These are phyloP conservation scores for Drosophila bocqueti DNA, from an alignment of 1,140 invertebrate genomes.

Conservation along the genomic window DNA sequence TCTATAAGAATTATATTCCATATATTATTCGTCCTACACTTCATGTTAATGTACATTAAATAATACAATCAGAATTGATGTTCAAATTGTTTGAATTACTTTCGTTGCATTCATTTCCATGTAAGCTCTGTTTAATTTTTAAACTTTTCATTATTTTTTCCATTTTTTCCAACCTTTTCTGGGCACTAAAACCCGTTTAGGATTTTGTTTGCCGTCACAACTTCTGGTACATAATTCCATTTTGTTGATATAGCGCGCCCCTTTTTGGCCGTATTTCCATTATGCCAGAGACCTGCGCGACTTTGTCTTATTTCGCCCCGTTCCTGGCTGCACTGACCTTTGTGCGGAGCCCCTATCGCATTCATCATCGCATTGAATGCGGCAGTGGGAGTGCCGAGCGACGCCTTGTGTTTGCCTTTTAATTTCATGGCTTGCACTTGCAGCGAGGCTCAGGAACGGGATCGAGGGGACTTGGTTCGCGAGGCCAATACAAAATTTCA, in stretches of 20 bases:
- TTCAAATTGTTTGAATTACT: not conserved
- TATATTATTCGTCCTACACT: not conserved
- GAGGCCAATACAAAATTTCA: conserved; percentile 15
- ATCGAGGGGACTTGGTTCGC: not conserved
- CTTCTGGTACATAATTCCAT: conserved; percentile 38
- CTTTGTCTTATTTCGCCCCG: conserved; percentile 57
- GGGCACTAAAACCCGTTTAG: not conserved
- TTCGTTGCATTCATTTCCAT: not conserved
- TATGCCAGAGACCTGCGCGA: conserved; percentile 38
- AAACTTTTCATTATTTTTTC: not conserved
- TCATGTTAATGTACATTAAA: too few species aligned
- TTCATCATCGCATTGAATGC: conserved; percentile 63
- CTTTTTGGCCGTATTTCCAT: conserved; percentile 40
- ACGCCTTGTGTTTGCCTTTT: conserved; percentile 74
- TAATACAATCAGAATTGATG: not conserved
- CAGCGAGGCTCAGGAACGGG: conserved; percentile 2
- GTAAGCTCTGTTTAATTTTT: not conserved
- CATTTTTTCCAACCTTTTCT: not conserved
- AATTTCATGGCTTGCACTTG: conserved; percentile 33
- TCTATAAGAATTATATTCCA: not conserved
- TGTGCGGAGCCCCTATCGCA: conserved; percentile 59
- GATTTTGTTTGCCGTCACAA: conserved; percentile 12
- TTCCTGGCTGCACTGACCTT: conserved; percentile 66
- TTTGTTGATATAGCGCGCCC: conserved; percentile 36
- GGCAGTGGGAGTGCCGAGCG: conserved; percentile 63